Percentiles rank a stretch among this genome's conserved stretches.
These are phyloP conservation scores for Eristalis tenax DNA, from an alignment of 2,888 invertebrate species.

Conservation along the genomic window DNA sequence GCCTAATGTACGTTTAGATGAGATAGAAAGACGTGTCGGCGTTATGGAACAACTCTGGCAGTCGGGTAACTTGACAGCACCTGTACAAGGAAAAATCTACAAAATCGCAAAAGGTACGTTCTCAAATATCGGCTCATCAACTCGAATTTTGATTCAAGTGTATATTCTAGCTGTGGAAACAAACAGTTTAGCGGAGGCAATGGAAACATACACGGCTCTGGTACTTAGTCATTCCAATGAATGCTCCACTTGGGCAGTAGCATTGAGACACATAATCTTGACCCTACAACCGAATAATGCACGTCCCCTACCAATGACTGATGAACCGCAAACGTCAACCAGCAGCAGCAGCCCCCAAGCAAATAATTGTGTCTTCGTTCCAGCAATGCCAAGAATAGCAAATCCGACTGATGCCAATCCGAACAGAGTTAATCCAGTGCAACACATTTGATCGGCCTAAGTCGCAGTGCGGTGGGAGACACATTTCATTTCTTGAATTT, in stretches of 20 bases:
- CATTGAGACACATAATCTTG: slow-evolving; percentile 75
- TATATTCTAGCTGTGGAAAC: slow-evolving; percentile 71
- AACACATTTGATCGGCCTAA: slow-evolving; percentile 74
- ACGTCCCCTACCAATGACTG: slow-evolving; percentile 47
- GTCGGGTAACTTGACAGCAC: slow-evolving; percentile 73
- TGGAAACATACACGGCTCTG: slow-evolving; percentile 75
- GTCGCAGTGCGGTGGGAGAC: slow-evolving; percentile 9
- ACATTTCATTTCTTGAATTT: slow-evolving; percentile 52
- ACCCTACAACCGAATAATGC: slow-evolving; percentile 73
- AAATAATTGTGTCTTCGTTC: slow-evolving; percentile 73
- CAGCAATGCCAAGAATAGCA: slow-evolving; percentile 73
- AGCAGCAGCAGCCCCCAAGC: slow-evolving; percentile 70
- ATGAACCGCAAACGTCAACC: slow-evolving; percentile 41
- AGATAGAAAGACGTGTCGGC: slow-evolving; percentile 75
- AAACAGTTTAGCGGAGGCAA: slow-evolving; percentile 74
- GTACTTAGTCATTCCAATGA: slow-evolving; percentile 75
- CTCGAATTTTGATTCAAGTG: neutral
- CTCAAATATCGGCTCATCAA: neutral
- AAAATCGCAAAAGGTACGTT: slow-evolving; percentile 74
- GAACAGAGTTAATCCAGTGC: slow-evolving; percentile 69
- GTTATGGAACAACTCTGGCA: slow-evolving; percentile 76
- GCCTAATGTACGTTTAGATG: slow-evolving; percentile 74
- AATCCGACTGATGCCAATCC: slow-evolving; percentile 50
- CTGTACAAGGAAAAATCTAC: slow-evolving; percentile 75
- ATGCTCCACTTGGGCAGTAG: slow-evolving; percentile 75